These are phyloP conservation scores for Strix occidentalis DNA, from an alignment of 2,797 vertebrate species.

Conservation along the genomic window DNA sequence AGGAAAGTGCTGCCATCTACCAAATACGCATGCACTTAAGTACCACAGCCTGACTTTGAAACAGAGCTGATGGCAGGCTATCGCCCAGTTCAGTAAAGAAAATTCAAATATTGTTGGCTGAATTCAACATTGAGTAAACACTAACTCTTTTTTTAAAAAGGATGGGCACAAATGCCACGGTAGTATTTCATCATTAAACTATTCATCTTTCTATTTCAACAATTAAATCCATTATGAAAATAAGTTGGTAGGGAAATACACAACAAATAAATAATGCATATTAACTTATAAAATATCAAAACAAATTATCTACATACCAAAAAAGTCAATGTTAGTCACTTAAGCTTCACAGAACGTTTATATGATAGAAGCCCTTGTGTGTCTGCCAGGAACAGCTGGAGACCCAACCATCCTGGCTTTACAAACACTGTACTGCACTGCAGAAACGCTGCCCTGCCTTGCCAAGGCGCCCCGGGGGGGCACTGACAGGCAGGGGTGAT, in stretches of 20 bases:
- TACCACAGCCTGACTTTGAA: not conserved
- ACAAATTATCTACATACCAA: not conserved
- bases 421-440: not conserved
- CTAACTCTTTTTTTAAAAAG: not conserved
- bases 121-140: not conserved
- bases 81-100: not conserved
- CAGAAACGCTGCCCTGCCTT: not conserved
- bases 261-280: not conserved
- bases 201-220: not conserved
- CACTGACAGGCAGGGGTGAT: not conserved
- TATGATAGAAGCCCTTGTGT: not conserved
- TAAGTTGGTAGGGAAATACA: not conserved
- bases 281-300: constrained; percentile 10
- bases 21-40: not conserved
- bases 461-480: not conserved
- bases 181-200: not conserved
- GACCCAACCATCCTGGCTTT: not conserved
- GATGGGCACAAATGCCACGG: not conserved
- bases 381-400: not conserved
- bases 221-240: not conserved
- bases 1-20: not conserved
- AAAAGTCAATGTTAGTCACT: not conserved
- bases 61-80: not conserved
- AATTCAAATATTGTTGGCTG: not conserved
- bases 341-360: not conserved